These are phyloP conservation scores for Hyperoplus immaculatus DNA, from an alignment of 2,797 vertebrate species.

Conservation along the genomic window DNA sequence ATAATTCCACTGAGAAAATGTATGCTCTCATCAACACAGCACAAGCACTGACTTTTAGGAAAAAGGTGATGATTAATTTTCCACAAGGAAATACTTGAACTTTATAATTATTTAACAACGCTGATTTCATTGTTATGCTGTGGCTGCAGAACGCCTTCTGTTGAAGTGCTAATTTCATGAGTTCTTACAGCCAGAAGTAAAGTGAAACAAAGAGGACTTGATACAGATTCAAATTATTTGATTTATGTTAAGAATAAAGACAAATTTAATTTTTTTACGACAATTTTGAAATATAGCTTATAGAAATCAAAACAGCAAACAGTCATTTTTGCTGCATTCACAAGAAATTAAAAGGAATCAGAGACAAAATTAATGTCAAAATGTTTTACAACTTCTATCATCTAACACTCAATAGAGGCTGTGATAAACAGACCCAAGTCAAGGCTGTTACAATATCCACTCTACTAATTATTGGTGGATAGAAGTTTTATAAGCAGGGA, in stretches of 20 bases:
- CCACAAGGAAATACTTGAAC: slow-evolving; percentile 18
- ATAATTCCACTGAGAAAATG: slow-evolving; percentile 16
- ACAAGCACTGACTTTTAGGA: background rate
- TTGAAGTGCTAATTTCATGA: slow-evolving; percentile 19
- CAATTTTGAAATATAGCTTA: background rate
- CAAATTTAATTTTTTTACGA: background rate
- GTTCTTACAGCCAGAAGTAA: background rate
- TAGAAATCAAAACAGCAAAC: slow-evolving; percentile 10
- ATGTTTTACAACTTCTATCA: slow-evolving; percentile 1
- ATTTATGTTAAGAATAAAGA: slow-evolving; percentile 20
- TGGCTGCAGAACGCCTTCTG: slow-evolving; percentile 13
- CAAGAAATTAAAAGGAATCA: slow-evolving; percentile 16
- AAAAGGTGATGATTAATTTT: slow-evolving; percentile 13
- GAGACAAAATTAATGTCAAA: background rate
- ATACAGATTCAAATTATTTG: slow-evolving; percentile 19
- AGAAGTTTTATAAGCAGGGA: background rate
- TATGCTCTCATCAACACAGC: slow-evolving; percentile 12
- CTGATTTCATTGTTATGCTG: slow-evolving; percentile 28
- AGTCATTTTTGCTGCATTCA: background rate
- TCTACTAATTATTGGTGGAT: slow-evolving; percentile 15
- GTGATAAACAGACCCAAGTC: slow-evolving; percentile 12
- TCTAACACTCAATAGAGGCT: background rate
- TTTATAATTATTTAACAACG: slow-evolving; percentile 33
- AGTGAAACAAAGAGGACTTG: slow-evolving; percentile 10
- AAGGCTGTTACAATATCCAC: slow-evolving; percentile 6